A percentile compares a stretch with the other conserved stretches of the same genome.
phyloP scores from a whole-genome alignment of 2,888 invertebrate species.

The Scaptomyza caliginosa region DNA sequence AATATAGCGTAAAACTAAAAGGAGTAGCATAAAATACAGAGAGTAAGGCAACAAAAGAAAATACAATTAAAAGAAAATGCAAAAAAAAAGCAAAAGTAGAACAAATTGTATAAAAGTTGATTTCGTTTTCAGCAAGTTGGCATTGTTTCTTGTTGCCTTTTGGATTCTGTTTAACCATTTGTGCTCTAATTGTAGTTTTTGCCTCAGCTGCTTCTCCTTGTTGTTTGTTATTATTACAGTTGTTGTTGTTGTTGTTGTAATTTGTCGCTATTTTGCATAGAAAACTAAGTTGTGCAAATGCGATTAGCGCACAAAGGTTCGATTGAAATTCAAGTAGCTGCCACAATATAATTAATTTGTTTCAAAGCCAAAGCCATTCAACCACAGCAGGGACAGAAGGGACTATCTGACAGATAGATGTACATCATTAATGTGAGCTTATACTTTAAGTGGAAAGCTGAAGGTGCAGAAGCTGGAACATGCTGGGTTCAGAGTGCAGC shows the following conservation, averaged over 20 bases:
- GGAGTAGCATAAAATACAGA: not conserved
- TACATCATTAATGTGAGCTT: slow-evolving; percentile 26
- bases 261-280: slow-evolving; percentile 66
- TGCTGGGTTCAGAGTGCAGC: slow-evolving; percentile 5
- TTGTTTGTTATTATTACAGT: slow-evolving; percentile 1
- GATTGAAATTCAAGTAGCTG: slow-evolving; percentile 74
- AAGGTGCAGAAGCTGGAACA: not conserved
- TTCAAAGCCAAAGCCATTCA: slow-evolving; percentile 13
- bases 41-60: not conserved
- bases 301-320: slow-evolving; percentile 61
- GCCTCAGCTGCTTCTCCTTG: not conserved
- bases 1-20: not conserved
- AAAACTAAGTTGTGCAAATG: slow-evolving; percentile 62
- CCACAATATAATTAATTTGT: slow-evolving; percentile 70
- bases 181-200: slow-evolving; percentile 25
- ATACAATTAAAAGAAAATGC: too few species aligned
- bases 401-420: slow-evolving; percentile 44
- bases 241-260: slow-evolving; percentile 49
- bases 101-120: slow-evolving; percentile 36
- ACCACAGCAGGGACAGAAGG: slow-evolving; percentile 1
- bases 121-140: slow-evolving; percentile 27
- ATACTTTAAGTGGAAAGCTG: not conserved
- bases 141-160: slow-evolving; percentile 23
- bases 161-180: slow-evolving; percentile 13
- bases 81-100: slow-evolving; percentile 15